A percentile compares a stretch with the other conserved stretches of the same genome.
Evolutionary conservation across 2,797 vertebrate genomes (phyloP).

Genomic region (Emys orbicularis): DNA sequence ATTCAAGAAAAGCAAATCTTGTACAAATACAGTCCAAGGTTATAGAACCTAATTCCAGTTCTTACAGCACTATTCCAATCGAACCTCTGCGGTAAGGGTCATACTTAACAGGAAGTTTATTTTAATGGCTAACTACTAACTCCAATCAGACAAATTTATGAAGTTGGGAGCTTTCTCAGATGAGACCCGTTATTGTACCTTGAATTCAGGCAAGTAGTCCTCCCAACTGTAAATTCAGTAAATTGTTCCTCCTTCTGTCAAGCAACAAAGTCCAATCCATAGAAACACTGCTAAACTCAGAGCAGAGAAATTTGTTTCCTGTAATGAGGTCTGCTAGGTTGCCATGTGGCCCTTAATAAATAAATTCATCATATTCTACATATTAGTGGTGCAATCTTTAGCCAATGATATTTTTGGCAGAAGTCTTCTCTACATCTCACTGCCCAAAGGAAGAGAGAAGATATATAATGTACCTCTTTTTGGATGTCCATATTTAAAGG

Average conservation of each 20-base stretch:
- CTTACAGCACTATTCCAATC: not conserved
- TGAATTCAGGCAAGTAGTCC: not conserved
- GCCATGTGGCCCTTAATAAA: no score
- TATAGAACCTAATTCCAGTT: not conserved
- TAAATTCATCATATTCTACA: no score
- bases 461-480: no score
- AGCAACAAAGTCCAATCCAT: not conserved
- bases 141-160: not conserved
- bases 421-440: no score
- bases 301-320: not conserved
- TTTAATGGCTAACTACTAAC: not conserved
- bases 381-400: no score
- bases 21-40: no score
- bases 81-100: not conserved
- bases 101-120: not conserved
- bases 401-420: no score
- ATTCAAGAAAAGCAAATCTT: not conserved
- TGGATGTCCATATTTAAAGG: no score
- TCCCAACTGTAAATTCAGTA: not conserved
- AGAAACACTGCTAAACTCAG: not conserved
- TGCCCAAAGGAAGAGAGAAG: no score
- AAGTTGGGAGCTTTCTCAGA: not conserved
- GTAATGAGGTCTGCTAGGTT: not conserved
- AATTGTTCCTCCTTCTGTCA: not conserved
- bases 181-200: not conserved